Evolutionary conservation across 2,797 vertebrate species (phyloP), one percentile per base, ranked within the genome.

Genomic region (Ctenochaetus hawaiiensis): DNA sequence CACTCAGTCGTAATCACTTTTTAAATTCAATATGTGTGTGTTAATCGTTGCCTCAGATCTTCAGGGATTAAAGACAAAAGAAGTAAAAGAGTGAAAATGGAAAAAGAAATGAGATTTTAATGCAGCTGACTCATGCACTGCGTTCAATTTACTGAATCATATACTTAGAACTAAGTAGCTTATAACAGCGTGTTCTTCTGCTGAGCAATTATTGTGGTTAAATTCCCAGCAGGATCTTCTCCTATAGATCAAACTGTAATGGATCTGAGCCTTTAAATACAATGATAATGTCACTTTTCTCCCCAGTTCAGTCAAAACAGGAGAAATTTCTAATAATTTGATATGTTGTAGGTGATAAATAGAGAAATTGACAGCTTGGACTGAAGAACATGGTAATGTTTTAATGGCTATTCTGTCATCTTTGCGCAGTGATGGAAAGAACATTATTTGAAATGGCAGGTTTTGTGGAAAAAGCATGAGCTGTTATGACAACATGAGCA

Each of bases 121-220:
- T 47, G 67, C 51, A 45, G 78, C 78, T 89, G 87, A 87, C 72
- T 87, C 82, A 83, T 76, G 20, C 43, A 16, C 13, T 62, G 68
- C 23, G 20, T 85, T 77, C 70, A 79, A 72, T 82, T 76, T 48
- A 78, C 22, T 12, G 68, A 72, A 78, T 75, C 59, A 81, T 23
- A 75, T 16, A 45, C 44, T 52, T 9, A 57, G 59, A 71, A 49
- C 26, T 85, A 80, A 90, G 82, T 61, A 37, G 81, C 76, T 89
- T 87, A 85, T 34, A 58, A 60, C 16, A 34, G 51, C 1, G 26
- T 67, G n/a, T 67, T 72, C 48, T 48, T 79, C 59, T 3, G 63
- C 16, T 14, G 53, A 11, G 67, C 20, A 45, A 65, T 68, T 44
- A 58, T 61, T 45, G 60, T 53, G 65, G 72, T 75, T n/a, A 49